Evolutionary conservation across 2,113 vertebrate species (phyloP).

Genomic region (Paralichthys olivaceus): DNA sequence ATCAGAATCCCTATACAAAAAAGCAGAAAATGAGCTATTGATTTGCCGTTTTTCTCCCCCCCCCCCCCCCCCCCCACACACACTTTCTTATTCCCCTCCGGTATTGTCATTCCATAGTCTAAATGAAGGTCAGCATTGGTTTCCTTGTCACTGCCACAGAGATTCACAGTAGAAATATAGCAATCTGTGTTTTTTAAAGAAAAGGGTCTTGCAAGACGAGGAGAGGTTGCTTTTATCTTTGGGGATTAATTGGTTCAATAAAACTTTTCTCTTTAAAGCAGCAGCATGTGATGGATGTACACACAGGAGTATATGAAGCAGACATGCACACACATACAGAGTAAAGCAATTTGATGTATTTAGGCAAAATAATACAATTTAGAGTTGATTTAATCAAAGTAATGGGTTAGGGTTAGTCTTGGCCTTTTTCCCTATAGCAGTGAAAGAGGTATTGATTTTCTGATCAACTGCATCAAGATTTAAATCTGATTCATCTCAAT

Average conservation of each 20-base stretch:
- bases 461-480: not conserved
- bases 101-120: conserved; percentile 91
- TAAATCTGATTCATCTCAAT: not conserved
- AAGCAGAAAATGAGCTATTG: conserved; percentile 94
- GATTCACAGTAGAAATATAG: conserved; percentile 70
- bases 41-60: conserved; percentile 84
- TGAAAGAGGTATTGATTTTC: not conserved
- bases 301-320: not conserved
- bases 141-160: conserved; percentile 84
- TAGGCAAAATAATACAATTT: not conserved
- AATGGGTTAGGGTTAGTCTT: not conserved
- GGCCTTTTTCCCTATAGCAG: not conserved
- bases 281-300: not conserved
- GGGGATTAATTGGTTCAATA: conserved; percentile 71
- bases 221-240: conserved; percentile 64
- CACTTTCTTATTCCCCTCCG: conserved; percentile 77
- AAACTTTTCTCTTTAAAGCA: conserved; percentile 40
- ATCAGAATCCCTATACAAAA: conserved; percentile 92
- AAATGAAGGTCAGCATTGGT: conserved; percentile 93
- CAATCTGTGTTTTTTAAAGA: conserved; percentile 64
- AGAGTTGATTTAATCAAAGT: not conserved
- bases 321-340: not conserved
- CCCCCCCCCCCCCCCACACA: conserved; percentile 60
- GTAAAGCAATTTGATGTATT: not conserved
- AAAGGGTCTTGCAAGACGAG: conserved; percentile 49